These are phyloP conservation scores for Pelochelys cantorii DNA, from an alignment of 2,797 vertebrate species.

Conservation along the genomic window DNA sequence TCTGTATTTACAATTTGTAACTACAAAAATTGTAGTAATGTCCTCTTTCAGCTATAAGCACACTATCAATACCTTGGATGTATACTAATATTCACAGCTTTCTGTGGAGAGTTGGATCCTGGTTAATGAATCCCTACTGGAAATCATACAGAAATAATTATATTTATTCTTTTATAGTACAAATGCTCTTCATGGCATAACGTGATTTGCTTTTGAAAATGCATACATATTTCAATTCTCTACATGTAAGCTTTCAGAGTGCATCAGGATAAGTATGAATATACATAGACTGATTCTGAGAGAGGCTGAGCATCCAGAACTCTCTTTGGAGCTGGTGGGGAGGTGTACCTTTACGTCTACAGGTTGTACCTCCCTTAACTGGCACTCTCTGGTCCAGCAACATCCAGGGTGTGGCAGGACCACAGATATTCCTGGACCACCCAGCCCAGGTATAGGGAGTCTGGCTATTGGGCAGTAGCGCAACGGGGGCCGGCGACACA, in stretches of 20 bases:
- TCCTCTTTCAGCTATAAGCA: conserved; percentile 22
- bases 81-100: neutral
- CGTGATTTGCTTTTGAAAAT: conserved; percentile 2
- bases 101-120: neutral
- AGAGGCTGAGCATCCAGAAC: rapidly evolving
- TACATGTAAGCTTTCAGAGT: neutral
- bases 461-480: too few species aligned
- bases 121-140: neutral
- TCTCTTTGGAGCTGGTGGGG: neutral
- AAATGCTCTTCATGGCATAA: neutral
- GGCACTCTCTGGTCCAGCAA: too few species aligned
- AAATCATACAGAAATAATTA: conserved; percentile 11
- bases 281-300: rapidly evolving
- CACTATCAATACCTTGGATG: conserved; percentile 3
- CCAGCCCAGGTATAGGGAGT: too few species aligned
- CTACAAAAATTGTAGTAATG: conserved; percentile 29
- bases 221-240: neutral
- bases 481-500: too few species aligned
- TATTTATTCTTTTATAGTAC: neutral
- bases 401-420: too few species aligned
- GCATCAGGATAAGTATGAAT: neutral
- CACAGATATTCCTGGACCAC: too few species aligned
- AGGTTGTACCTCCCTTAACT: too few species aligned
- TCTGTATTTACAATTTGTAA: conserved; percentile 60
- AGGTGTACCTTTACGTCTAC: too few species aligned